Conservation (phyloP, 2,113 vertebrate genomes). For the Leptocoma aspasia region DNA sequence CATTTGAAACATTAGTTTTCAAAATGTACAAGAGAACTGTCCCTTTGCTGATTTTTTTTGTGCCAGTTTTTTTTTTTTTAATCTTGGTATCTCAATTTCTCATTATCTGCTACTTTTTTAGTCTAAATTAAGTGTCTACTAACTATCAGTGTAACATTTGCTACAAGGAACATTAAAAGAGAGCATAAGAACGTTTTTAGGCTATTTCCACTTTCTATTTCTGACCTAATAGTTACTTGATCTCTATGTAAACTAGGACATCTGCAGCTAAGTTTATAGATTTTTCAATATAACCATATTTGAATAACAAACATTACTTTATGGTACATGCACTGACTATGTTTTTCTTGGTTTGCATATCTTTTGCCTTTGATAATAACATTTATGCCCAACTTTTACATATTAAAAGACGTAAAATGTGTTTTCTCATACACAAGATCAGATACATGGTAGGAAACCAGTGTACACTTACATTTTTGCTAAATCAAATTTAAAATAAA, state of each 20-base stretch:
- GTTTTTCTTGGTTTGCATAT: neutral
- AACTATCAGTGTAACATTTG: neutral
- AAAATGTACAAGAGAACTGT: neutral
- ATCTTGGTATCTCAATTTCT: neutral
- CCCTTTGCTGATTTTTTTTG: accelerated
- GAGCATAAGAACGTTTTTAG: neutral
- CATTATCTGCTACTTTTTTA: neutral
- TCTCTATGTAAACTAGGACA: neutral
- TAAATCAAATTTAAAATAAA: neutral
- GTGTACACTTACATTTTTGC: neutral
- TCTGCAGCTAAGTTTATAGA: neutral
- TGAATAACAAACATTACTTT: neutral
- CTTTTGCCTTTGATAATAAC: neutral
- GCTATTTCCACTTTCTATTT: neutral
- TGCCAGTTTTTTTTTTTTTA: neutral
- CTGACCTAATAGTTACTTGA: neutral
- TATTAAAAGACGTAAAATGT: neutral
- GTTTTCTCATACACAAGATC: neutral
- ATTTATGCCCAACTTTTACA: neutral
- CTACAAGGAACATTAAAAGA: neutral
- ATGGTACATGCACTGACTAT: neutral
- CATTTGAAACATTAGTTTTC: neutral
- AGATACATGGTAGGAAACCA: neutral
- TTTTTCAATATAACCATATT: neutral
- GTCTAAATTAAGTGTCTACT: neutral